Conservation (phyloP, 2,113 vertebrate species). For the Crotalus viridis region DNA sequence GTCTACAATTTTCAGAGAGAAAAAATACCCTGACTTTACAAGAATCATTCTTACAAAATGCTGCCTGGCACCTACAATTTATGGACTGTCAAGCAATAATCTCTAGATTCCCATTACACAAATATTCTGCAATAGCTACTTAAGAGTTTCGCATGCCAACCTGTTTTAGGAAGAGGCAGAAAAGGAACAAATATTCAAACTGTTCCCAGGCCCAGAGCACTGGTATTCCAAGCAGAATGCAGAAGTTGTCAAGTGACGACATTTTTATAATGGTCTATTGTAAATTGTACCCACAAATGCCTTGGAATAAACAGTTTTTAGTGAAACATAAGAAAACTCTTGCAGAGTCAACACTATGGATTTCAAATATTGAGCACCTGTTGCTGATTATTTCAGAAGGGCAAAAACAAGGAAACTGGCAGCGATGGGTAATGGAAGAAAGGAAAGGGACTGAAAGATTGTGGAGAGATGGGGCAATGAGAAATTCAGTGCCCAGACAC, state of each 20-base stretch:
- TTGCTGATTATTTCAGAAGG: not conserved
- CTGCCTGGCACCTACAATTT: not conserved
- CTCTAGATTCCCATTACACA: not conserved
- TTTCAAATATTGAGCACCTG: not conserved
- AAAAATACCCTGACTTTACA: not conserved
- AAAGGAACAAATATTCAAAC: not conserved
- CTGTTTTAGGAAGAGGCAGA: not conserved
- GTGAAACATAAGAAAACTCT: not conserved
- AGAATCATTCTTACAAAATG: not conserved
- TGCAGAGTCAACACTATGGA: not conserved
- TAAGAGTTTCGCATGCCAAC: not conserved
- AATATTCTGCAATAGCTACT: not conserved
- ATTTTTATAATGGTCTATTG: not conserved
- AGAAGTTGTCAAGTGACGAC: not conserved
- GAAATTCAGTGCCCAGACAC: not conserved
- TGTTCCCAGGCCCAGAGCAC: not conserved
- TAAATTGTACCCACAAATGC: not conserved
- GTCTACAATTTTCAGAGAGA: not conserved
- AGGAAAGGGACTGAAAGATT: not conserved
- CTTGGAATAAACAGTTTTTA: not conserved
- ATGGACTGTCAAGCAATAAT: not conserved
- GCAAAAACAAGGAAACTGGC: not conserved
- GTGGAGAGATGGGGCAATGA: not conserved
- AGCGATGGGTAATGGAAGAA: not conserved
- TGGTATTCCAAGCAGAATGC: not conserved